Percentiles rank a stretch among this genome's conserved stretches.
Evolutionary conservation across 2,797 vertebrate species (phyloP).

Genomic region (Intellagama lesueurii): DNA sequence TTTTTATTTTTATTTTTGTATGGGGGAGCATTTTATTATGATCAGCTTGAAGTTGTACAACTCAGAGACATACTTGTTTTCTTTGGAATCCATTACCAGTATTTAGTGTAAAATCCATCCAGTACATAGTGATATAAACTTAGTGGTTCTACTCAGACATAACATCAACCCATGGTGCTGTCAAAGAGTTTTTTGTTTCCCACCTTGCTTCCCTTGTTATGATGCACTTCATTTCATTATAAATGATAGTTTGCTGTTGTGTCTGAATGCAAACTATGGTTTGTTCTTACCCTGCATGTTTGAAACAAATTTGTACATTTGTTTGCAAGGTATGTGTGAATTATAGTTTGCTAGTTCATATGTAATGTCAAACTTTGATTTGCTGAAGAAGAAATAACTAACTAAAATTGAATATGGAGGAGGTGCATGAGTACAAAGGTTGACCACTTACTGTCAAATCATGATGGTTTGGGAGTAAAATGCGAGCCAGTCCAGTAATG

Average conservation of each 20-base stretch:
- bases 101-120: background rate
- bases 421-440: too few relatives aligned
- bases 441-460: background rate
- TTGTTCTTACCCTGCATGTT: background rate
- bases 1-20: background rate
- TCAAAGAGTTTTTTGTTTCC: background rate
- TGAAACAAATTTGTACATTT: background rate
- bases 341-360: background rate
- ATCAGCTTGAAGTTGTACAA: background rate
- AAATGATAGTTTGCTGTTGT: background rate
- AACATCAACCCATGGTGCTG: background rate
- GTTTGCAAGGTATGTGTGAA: background rate
- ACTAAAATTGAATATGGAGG: background rate
- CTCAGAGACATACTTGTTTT: background rate
- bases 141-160: background rate
- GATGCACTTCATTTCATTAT: background rate
- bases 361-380: background rate
- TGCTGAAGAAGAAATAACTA: background rate
- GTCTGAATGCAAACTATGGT: background rate
- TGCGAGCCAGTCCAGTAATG: background rate
- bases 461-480: background rate
- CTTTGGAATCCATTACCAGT: background rate
- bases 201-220: background rate
- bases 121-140: background rate
- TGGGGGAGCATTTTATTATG: background rate